Conservation (phyloP, 2,888 invertebrate species). For the Clitarchus hookeri region DNA sequence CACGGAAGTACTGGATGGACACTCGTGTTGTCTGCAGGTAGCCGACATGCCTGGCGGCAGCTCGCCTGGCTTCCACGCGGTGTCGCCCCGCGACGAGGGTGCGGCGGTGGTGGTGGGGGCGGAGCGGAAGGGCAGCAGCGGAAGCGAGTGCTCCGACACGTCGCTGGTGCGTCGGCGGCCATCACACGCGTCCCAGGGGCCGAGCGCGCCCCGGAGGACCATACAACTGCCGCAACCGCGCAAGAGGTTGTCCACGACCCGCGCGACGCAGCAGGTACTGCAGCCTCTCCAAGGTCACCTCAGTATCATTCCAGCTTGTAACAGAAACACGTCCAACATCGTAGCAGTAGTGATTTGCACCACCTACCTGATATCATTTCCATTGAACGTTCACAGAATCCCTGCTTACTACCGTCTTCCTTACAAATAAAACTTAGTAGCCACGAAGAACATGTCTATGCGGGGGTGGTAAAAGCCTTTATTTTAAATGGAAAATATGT, state of each 20-base stretch:
- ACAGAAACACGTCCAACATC: too few relatives aligned
- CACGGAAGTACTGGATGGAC: not conserved
- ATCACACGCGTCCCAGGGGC: not conserved
- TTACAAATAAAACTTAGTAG: too few relatives aligned
- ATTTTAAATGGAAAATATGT: too few relatives aligned
- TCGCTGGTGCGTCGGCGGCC: constrained; percentile 39
- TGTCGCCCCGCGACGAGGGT: constrained; percentile 46
- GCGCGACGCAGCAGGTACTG: not conserved
- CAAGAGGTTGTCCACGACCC: constrained; percentile 25
- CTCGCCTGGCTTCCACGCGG: constrained; percentile 38
- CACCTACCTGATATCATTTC: too few relatives aligned
- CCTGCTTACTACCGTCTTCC: too few relatives aligned
- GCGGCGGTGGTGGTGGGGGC: not conserved
- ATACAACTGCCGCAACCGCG: constrained; percentile 27
- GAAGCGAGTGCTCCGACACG: constrained; percentile 37
- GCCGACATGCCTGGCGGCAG: not conserved
- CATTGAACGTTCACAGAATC: too few relatives aligned
- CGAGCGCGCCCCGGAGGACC: not conserved
- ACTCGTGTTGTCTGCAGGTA: not conserved
- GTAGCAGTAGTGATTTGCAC: too few relatives aligned
- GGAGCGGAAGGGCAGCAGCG: constrained; percentile 36
- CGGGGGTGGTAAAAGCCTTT: too few relatives aligned
- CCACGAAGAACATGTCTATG: too few relatives aligned
- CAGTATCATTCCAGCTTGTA: not conserved
- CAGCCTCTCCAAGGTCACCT: not conserved